Base-by-base conservation (phyloP, 2,888 invertebrate genomes). In the Gastrophysa polygoni region DNA sequence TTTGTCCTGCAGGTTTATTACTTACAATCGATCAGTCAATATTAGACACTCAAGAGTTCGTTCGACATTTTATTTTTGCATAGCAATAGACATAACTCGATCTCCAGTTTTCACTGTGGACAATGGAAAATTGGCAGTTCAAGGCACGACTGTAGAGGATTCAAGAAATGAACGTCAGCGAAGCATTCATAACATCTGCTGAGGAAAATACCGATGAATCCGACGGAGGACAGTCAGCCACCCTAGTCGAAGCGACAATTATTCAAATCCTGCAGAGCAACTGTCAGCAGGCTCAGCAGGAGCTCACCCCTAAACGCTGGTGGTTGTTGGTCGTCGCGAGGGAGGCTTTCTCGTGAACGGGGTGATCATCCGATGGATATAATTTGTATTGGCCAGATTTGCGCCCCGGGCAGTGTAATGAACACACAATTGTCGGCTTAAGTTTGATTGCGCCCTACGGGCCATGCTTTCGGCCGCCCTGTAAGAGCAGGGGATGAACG, bases 381-480 rank as follows among this genome's bases (percentile, higher is more conserved):
- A 82, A 82, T 82, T 82, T 82, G 82, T 82, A 82, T 82, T 82
- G 82, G 82, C 82, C 82, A 82, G 82, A 82, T 82, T 82, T 82
- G 75, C 81, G 80, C 81, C 80, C 73, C 60, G 77, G 78, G 80
- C 80, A 75, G 77, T 78, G 80, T 81, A 81, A 81, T 81, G 81
- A 81, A 81, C 81, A 80, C 80, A 81, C 81, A 81, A 81, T 81
- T 81, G 82, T 81, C 81, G 77, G 82, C 82, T 82, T 81, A 81
- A 80, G 80, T 80, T 78, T 81, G 81, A 81, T 81, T 80, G 81
- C 79, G 67, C 78, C 77, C 79, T 77, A 75, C 71, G 77, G 77
- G 71, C 66, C 65, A 56, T 54, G 63, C 63, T 59, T 63, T 64
- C 65, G 57, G 46, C 38, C 38, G 11, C n/a, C 38, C 38, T 32